A percentile compares a stretch with the other conserved stretches of the same genome.
Evolutionary conservation across 2,797 vertebrate species (phyloP).

Genomic region (Gymnoscopelus microlampas): DNA sequence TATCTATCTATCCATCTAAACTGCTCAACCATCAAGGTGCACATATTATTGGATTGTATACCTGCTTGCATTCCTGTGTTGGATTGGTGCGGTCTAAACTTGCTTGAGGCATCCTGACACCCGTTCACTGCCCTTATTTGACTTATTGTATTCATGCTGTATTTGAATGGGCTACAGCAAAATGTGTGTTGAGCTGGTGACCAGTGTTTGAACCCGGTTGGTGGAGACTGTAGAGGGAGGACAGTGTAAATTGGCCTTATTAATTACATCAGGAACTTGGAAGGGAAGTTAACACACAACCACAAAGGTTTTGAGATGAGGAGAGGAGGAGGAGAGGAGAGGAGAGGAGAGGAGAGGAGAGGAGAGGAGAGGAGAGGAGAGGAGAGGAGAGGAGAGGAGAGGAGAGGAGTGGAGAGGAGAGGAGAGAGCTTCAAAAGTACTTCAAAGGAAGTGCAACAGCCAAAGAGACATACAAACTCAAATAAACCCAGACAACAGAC

Average conservation of each 20-base stretch:
- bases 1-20: no score
- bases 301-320: neutral
- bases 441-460: slow-evolving; percentile 33
- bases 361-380: neutral
- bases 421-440: neutral
- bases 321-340: neutral
- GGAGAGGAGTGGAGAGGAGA: neutral
- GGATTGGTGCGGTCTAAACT: neutral
- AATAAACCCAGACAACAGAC: slow-evolving; percentile 7
- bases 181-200: slow-evolving; percentile 34
- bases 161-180: neutral
- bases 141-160: neutral
- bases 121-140: neutral
- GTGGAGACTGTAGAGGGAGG: slow-evolving; percentile 18
- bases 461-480: slow-evolving; percentile 27
- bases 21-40: no score
- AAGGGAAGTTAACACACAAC: slow-evolving; percentile 55
- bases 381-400: neutral
- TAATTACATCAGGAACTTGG: slow-evolving; percentile 68
- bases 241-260: slow-evolving; percentile 41
- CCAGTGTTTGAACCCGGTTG: slow-evolving; percentile 50
- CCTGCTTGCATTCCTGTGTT: no score
- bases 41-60: no score
- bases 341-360: neutral
- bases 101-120: neutral